Evolutionary conservation across 2,113 vertebrate genomes (phyloP).

Genomic region (Sinocyclocheilus maitianheensis): DNA sequence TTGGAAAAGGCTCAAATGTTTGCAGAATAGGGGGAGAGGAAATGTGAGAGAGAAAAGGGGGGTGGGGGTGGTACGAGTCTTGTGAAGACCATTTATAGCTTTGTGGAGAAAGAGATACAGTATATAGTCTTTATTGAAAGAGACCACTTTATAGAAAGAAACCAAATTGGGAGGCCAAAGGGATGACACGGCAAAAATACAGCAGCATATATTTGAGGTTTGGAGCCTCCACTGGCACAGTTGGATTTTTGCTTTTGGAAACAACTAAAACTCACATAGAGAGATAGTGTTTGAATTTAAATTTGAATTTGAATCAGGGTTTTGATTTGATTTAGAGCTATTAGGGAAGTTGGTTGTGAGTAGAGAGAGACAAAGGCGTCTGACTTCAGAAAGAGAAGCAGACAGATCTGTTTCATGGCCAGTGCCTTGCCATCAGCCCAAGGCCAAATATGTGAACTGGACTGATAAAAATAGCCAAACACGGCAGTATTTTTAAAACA

Average conservation of each 20-base stretch:
- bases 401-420: conserved; percentile 47
- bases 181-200: background rate
- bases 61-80: background rate
- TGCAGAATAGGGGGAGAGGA: background rate
- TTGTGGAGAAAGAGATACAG: conserved; percentile 30
- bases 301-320: background rate
- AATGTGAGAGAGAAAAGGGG: background rate
- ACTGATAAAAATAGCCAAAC: conserved; percentile 22
- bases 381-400: conserved; percentile 34
- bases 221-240: conserved; percentile 27
- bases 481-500: conserved; percentile 6
- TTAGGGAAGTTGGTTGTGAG: background rate
- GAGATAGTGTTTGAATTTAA: background rate
- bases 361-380: background rate
- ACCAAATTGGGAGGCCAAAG: conserved; percentile 28
- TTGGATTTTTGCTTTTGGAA: conserved; percentile 48
- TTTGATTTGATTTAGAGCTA: background rate
- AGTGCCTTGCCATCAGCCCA: conserved; percentile 22
- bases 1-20: conserved; percentile 26
- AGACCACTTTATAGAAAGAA: conserved; percentile 43
- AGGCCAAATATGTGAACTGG: conserved; percentile 28
- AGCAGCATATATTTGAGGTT: conserved; percentile 46
- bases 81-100: conserved; percentile 31
- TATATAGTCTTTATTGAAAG: conserved; percentile 49
- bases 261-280: background rate